A percentile compares a stretch with the other conserved stretches of the same genome.
phyloP scores from a whole-genome alignment of 2,113 vertebrate genomes.

The Ophthalmolycus amberensis region DNA sequence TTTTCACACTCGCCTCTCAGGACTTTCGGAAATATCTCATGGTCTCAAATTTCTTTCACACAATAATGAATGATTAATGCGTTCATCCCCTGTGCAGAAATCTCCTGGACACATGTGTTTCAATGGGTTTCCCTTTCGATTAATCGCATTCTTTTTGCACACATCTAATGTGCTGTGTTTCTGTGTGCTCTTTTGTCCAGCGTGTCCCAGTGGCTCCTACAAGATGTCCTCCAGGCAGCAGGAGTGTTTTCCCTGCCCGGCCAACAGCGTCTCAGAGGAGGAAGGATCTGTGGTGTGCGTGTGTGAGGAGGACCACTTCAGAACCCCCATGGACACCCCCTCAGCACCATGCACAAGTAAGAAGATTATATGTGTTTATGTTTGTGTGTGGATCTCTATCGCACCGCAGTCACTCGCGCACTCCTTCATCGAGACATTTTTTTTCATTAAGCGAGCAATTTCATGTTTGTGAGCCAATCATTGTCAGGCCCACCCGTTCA shows the following conservation, averaged over 20 bases:
- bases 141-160: neutral
- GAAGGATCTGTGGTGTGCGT: slow-evolving; percentile 90
- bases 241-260: slow-evolving; percentile 92
- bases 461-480: slow-evolving; percentile 19
- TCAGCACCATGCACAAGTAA: slow-evolving; percentile 94
- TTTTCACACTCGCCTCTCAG: neutral
- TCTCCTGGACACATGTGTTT: neutral
- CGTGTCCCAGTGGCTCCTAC: slow-evolving; percentile 92
- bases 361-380: neutral
- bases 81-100: neutral
- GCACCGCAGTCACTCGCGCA: neutral
- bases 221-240: slow-evolving; percentile 91
- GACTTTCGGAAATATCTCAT: neutral
- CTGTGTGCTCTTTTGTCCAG: slow-evolving; percentile 76
- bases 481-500: slow-evolving; percentile 9
- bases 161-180: neutral
- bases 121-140: neutral
- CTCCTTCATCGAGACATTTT: slow-evolving; percentile 6
- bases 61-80: neutral
- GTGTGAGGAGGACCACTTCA: slow-evolving; percentile 92
- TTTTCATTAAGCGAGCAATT: slow-evolving; percentile 39
- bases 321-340: slow-evolving; percentile 90
- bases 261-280: slow-evolving; percentile 90
- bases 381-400: slow-evolving; percentile 6
- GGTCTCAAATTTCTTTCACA: neutral